Base-by-base conservation (phyloP, 2,888 invertebrate species). In the Drosophila trichaetosa region DNA sequence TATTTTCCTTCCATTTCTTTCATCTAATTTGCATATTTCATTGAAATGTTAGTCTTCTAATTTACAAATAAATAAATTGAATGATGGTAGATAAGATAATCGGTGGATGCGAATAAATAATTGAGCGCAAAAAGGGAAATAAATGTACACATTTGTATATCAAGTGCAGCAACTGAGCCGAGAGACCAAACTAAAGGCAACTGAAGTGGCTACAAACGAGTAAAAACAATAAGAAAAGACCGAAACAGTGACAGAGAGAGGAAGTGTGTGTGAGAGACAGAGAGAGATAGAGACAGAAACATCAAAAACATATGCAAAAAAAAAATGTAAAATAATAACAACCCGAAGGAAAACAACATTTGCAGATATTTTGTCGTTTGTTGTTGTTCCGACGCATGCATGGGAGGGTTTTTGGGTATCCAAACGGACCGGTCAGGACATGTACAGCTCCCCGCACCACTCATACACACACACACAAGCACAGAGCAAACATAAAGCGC, bases 271-370 rank as follows among this genome's bases (percentile, higher is more conserved):
- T 31, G 31, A n/a, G 54, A 33, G 49, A 2, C 4, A 46, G 27
- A 24, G 18, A 11, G 11, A 16, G 24, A 24, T 38, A 40, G 11
- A 48, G 16, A 40, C 42, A 53, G n/a, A 13, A 57, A 52, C 52
- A 70, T 42, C 68, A 38, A 52, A 76, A 63, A 51, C 81, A 83
- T 77, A 79, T 80, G 82, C 72, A 83, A 87, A 64, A 34, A 29
- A 33, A 8, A 29, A 34, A 27, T 4, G 78, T 76, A 80, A 83
- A 87, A 89, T 88, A 90, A 89, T 90, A 87, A 87, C 88, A 89
- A 89, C 89, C 89, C 89, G 87, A 88, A 87, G 87, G 89, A 89
- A 90, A 90, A 87, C 87, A 87, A 87, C 87, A 84, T 87, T 90
- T 89, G 90, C 90, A 89, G 89, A 90, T 75, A 88, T 83, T 85